Base-by-base conservation (phyloP, 1,140 invertebrate genomes). In the Metopolophium dirhodum region DNA sequence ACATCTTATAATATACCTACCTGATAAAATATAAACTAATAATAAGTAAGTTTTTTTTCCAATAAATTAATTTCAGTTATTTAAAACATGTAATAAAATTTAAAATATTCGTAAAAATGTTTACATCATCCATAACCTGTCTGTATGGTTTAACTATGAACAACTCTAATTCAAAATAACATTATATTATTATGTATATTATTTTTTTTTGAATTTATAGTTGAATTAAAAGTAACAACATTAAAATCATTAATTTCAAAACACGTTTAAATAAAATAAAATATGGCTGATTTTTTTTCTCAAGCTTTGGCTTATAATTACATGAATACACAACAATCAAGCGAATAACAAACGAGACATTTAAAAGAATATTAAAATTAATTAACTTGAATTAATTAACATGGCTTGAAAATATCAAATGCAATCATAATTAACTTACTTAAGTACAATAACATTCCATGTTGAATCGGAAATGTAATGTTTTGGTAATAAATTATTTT, bases 401-500 rank as follows among this genome's bases (percentile, higher is more conserved):
- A 3, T 77, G 14, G 61, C 61, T 77, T 77, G 14, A 77, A 77
- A 77, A 77, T n/a, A 77, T n/a, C n/a, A n/a, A 77, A 77, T n/a
- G 14, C 61, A 77, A 77, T 77, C 61, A 77, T 77, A 77, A 77
- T 77, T 77, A 77, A 77, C 61, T n/a, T 77, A n/a, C 61, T 77
- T 14, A 77, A 7, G n/a, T n/a, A 77, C 61, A n/a, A 77, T 35
- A 77, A 77, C 61, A 35, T 35, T 3, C 30, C 61, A 77, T n/a
- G n/a, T 35, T 77, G 30, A 77, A 77, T n/a, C 61, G 7, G 14
- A 77, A 77, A n/a, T n/a, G 30, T n/a, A 77, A 77, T 77, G 14
- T 77, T 77, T n/a, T 54, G 51, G 14, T 77, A 77, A n/a, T 77
- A 4, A n/a, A 77, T 77, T 77, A 77, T 77, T 77, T 77, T n/a